phyloP scores from a whole-genome alignment of 2,888 invertebrate genomes.

The Brachypterus glaber region DNA sequence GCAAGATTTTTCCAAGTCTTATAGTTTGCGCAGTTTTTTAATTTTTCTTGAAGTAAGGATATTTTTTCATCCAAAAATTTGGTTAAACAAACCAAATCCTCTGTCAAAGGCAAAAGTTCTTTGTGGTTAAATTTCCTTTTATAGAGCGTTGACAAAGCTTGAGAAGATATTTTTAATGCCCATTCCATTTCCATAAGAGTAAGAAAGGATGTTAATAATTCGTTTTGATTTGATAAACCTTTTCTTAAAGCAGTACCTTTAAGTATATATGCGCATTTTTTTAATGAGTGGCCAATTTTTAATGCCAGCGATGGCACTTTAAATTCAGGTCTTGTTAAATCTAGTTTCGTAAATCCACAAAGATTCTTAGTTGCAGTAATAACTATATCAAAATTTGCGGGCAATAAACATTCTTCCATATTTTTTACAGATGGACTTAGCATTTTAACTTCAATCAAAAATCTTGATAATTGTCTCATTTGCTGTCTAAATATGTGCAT shows the following conservation, averaged over 20 bases:
- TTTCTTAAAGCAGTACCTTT: constrained; percentile 7
- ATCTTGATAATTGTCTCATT: constrained; percentile 13
- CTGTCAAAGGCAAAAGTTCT: constrained; percentile 20
- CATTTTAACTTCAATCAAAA: constrained; percentile 5
- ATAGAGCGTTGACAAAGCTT: constrained; percentile 17
- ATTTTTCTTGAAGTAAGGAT: constrained; percentile 6
- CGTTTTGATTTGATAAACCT: constrained; percentile 10
- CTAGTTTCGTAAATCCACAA: background rate
- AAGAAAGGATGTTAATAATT: constrained; percentile 9
- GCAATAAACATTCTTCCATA: constrained; percentile 6
- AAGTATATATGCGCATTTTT: constrained; percentile 8
- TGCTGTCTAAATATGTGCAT: constrained; percentile 13
- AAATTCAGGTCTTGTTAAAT: background rate
- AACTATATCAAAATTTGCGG: constrained; percentile 11
- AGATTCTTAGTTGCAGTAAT: constrained; percentile 10
- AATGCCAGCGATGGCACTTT: constrained; percentile 9
- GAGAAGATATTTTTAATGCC: constrained; percentile 17
- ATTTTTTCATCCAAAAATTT: constrained; percentile 15
- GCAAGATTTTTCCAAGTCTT: constrained; percentile 11
- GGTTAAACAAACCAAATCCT: constrained; percentile 17
- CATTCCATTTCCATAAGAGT: constrained; percentile 18
- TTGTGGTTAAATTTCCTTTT: constrained; percentile 14
- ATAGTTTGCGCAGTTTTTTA: constrained; percentile 3
- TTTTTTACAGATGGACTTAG: background rate
- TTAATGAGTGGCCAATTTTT: constrained; percentile 12